Conservation (phyloP, 2,797 vertebrate species). For the Pteronotus mesoamericanus region DNA sequence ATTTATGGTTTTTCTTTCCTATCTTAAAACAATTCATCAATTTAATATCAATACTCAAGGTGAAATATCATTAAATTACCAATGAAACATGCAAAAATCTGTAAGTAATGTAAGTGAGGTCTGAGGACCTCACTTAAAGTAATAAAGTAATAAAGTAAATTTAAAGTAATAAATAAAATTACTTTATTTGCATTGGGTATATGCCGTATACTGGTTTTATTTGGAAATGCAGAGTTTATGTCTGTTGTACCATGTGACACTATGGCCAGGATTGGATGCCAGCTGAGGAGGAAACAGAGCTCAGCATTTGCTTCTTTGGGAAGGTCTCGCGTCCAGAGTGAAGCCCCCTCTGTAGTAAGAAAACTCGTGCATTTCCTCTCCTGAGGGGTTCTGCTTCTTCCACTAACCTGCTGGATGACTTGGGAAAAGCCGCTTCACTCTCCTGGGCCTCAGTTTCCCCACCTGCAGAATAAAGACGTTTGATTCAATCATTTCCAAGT, state of each 20-base stretch:
- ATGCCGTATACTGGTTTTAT: slow-evolving; percentile 15
- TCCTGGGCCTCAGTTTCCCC: background rate
- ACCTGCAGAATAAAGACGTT: background rate
- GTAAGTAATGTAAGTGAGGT: slow-evolving; percentile 3
- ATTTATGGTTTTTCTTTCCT: background rate
- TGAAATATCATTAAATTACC: slow-evolving; percentile 40
- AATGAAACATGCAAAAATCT: background rate
- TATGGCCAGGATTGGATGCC: background rate
- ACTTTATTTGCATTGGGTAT: slow-evolving; percentile 50
- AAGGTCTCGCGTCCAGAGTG: background rate
- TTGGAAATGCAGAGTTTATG: slow-evolving; percentile 34
- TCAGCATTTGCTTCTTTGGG: background rate
- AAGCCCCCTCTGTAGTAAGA: background rate
- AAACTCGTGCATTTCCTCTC: background rate
- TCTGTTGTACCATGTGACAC: slow-evolving; percentile 51
- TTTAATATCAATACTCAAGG: background rate
- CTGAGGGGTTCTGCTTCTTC: background rate
- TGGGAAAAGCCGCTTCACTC: background rate
- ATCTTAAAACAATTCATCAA: background rate
- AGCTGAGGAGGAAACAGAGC: background rate
- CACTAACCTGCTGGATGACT: background rate
- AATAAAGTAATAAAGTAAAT: too few species aligned
- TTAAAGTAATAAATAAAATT: too few species aligned
- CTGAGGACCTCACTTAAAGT: too few species aligned
- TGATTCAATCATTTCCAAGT: background rate